Evolutionary conservation across 2,888 invertebrate species (phyloP).

Genomic region (Drosophila testacea): DNA sequence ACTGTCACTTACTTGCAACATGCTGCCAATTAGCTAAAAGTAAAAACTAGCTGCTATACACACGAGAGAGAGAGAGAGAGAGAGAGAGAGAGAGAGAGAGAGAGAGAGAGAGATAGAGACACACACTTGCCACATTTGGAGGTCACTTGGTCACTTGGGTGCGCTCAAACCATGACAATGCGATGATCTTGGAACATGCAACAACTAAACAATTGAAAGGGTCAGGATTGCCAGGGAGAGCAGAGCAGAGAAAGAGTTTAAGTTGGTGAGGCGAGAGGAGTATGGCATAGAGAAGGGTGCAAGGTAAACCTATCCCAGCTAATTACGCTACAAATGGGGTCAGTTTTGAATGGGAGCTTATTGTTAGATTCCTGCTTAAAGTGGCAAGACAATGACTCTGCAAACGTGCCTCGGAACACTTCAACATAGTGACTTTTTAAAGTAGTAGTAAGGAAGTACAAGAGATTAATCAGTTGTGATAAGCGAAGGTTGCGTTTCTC

Average conservation of each 20-base stretch:
- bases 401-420: too few relatives aligned
- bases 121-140: conserved; percentile 13
- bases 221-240: conserved; percentile 11
- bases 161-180: conserved; percentile 17
- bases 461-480: conserved; percentile 1
- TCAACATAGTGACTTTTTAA: too few relatives aligned
- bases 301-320: background rate
- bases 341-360: conserved; percentile 5
- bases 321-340: conserved; percentile 22
- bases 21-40: conserved; percentile 56
- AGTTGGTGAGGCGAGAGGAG: background rate
- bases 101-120: too few relatives aligned
- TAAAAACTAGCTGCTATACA: conserved; percentile 23
- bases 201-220: conserved; percentile 27
- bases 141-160: conserved; percentile 35
- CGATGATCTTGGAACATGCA: conserved; percentile 47
- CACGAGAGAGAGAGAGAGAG: background rate
- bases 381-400: background rate
- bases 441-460: background rate
- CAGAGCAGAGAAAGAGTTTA: too few relatives aligned
- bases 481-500: conserved; percentile 19
- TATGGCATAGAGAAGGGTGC: background rate
- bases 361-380: conserved; percentile 7
- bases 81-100: too few relatives aligned
- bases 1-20: conserved; percentile 24